Conservation (phyloP, 2,113 vertebrate genomes). For the Atrichornis clamosus region DNA sequence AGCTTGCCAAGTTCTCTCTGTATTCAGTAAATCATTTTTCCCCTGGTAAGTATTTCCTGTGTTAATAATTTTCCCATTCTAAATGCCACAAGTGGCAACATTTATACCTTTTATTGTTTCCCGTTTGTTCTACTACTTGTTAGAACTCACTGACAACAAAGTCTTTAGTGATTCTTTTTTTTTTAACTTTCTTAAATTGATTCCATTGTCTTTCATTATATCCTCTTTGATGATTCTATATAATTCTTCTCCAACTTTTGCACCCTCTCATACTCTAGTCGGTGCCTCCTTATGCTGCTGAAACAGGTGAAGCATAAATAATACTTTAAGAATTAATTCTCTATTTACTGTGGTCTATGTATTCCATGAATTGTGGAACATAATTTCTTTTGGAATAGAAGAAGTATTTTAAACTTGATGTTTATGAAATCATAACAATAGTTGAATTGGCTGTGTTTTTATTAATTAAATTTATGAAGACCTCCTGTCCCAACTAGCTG, state of each 20-base stretch:
- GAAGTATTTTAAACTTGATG: not conserved
- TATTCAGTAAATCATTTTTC: not conserved
- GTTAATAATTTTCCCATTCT: not conserved
- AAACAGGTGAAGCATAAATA: not conserved
- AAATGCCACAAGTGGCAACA: not conserved
- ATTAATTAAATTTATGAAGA: not conserved
- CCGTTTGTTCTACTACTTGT: not conserved
- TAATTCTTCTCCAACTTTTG: not conserved
- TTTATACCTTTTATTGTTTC: not conserved
- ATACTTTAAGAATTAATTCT: not conserved
- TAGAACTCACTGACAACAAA: not conserved
- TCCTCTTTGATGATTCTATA: not conserved
- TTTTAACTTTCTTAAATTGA: not conserved
- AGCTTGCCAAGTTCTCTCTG: not conserved
- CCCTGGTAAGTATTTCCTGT: not conserved
- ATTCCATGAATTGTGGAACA: not conserved
- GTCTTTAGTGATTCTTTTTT: not conserved
- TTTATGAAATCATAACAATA: not conserved
- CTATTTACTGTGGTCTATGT: not conserved
- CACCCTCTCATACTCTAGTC: not conserved
- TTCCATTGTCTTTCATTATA: not conserved
- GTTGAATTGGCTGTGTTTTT: not conserved
- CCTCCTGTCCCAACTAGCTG: not conserved
- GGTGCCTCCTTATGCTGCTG: not conserved
- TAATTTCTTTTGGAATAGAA: not conserved